Evolutionary conservation across 2,888 invertebrate genomes (phyloP), one percentile per base, ranked within the genome.

Genomic region (Hydroisotoma schaefferi): DNA sequence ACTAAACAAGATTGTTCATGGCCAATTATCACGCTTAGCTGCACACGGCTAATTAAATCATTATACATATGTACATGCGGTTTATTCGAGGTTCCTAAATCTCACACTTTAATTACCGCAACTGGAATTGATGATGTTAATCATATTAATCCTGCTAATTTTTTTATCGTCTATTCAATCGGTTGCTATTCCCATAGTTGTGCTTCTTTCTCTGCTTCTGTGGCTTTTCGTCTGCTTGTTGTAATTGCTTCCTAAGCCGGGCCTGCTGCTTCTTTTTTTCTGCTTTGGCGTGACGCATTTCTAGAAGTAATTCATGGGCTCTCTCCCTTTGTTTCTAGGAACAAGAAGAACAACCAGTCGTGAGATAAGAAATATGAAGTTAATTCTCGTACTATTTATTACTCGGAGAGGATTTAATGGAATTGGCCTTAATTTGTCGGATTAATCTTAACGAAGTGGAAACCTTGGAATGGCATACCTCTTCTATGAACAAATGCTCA

Each of bases 1-100:
- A 40, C 40, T 40, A 40, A 40, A 40, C 40, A 40, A 40, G 40
- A 40, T 40, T 40, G n/a, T 40, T 40, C 40, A 20, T 40, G 40
- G 20, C n/a, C 40, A 40, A 40, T 40, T 40, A 40, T 40, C 40
- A 40, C 40, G 40, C n/a, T 40, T 5, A 40, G 40, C 40, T 40
- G 40, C 8, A 15, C n/a, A n/a, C n/a, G n/a, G n/a, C 40, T 40
- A 40, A 40, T 40, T 40, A 40, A 40, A 40, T 40, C 40, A 40
- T 40, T 40, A 40, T 20, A 40, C 40, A 40, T 40, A 40, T n/a
- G n/a, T n/a, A n/a, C n/a, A n/a, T 40, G 40, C 40, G 40, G 40
- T 40, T 40, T 15, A 40, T 40, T 40, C 20, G 40, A 18, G 40
- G 40, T 8, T 40, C n/a, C 40, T 40, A 40, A 40, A 18, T 40